Evolutionary conservation across 1,140 invertebrate genomes (phyloP).

Genomic region (Bradysia coprophila): DNA sequence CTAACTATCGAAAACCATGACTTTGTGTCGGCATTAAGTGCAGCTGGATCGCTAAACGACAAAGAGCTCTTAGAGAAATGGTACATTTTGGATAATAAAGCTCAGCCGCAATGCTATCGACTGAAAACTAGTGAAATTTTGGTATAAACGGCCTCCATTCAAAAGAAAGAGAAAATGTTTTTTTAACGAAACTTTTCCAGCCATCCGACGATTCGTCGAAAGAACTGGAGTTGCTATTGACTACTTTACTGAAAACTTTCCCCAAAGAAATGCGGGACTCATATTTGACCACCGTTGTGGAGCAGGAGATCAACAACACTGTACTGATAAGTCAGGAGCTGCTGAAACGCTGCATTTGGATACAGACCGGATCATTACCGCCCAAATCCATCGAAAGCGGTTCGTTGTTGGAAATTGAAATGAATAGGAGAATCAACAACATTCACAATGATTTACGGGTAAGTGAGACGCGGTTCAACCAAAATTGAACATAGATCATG

Average conservation of each 20-base stretch:
- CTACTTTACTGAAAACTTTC: constrained; percentile 44
- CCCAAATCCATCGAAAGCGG: constrained; percentile 26
- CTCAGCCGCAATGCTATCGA: constrained; percentile 57
- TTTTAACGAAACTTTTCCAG: no score
- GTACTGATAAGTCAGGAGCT: constrained; percentile 55
- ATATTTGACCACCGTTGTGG: constrained; percentile 58
- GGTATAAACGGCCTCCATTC: constrained; percentile 20
- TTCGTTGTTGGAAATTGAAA: constrained; percentile 27
- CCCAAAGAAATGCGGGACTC: constrained; percentile 53
- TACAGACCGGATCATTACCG: constrained; percentile 32
- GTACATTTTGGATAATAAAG: constrained; percentile 42
- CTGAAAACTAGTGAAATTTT: constrained; percentile 27
- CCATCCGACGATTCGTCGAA: constrained; percentile 32
- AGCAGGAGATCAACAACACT: constrained; percentile 63
- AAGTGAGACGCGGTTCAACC: constrained; percentile 8
- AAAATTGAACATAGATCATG: not conserved
- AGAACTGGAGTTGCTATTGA: constrained; percentile 40
- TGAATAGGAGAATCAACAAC: constrained; percentile 41
- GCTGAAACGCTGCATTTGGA: constrained; percentile 54
- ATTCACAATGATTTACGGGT: constrained; percentile 52
- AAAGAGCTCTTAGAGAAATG: constrained; percentile 39
- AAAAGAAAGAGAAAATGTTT: no score
- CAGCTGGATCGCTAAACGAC: constrained; percentile 36
- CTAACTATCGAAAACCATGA: constrained; percentile 56
- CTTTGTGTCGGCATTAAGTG: constrained; percentile 47